Evolutionary conservation across 92 coral and sea anemone species (phyloP), one percentile per base, ranked within the genome.

Genomic region (Zoanthus solanderi): DNA sequence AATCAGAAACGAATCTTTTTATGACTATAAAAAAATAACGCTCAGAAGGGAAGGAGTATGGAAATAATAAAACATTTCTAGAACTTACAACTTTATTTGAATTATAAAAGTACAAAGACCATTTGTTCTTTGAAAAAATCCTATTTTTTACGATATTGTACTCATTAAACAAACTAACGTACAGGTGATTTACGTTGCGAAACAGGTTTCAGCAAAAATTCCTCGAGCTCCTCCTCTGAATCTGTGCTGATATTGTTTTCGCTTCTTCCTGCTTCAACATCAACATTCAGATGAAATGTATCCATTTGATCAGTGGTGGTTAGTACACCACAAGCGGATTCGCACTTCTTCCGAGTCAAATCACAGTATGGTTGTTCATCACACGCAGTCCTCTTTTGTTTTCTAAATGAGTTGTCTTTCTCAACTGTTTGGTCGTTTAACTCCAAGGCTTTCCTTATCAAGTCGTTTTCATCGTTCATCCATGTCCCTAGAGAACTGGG

Each of bases 181-280:
- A 65, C 1, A 66, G 75, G 47, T 14, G 50, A 31, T 30, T 66
- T 65, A 9, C 44, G 45, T 23, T 23, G 66, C 18, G 37, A 3
- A 61, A 45, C 45, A 66, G 85, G 85, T 81, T 81, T 66, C 15
- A 81, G 61, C 30, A 81, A 47, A 16, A 81, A 81, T 32, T 81
- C 85, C 32, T 81, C 85, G 30, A 81, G 85, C 12, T 81, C 85
- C 29, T 81, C 85, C 5, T 81, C 85, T 30, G 85, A 81, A 31
- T 81, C 85, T 16, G 72, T n/a, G 45, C 23, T 53, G 74, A 28
- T 13, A 11, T n/a, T 15, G 45, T 16, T 9, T 34, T 67, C 75
- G 15, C 44, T 66, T 28, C 23, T n/a, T 7, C 6, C 23, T 12
- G 65, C 7, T 34, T 63, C 28, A 71, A 8, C 18, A 7, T 30